phyloP scores from a whole-genome alignment of 2,113 vertebrate species.

The Malurus cyaneus region DNA sequence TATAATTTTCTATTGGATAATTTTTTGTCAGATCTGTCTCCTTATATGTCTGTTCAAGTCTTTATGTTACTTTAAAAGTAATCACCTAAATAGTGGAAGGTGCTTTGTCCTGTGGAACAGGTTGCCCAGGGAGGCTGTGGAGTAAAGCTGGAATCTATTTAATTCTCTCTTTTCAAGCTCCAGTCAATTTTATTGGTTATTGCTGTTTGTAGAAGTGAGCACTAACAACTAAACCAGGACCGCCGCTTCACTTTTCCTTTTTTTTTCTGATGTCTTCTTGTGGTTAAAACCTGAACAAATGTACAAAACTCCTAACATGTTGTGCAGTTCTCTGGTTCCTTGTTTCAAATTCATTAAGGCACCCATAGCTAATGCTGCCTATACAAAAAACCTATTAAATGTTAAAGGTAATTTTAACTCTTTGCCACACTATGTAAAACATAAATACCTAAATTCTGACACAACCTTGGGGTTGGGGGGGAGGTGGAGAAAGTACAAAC shows the following conservation, averaged over 20 bases:
- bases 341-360: background rate
- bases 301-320: background rate
- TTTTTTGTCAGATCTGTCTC: background rate
- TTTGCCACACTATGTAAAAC: background rate
- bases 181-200: background rate
- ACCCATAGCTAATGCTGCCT: background rate
- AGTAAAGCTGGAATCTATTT: background rate
- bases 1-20: background rate
- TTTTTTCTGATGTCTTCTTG: background rate
- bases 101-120: background rate
- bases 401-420: background rate
- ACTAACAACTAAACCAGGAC: background rate
- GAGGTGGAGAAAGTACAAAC: background rate
- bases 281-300: background rate
- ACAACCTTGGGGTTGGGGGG: rapidly evolving
- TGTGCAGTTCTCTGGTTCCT: background rate
- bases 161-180: background rate
- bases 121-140: background rate
- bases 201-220: background rate
- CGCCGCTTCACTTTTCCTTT: background rate
- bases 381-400: background rate
- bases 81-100: rapidly evolving
- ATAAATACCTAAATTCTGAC: background rate
- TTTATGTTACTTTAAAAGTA: background rate
- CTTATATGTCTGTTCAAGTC: background rate